Percentiles rank a stretch among this genome's conserved stretches.
These are phyloP conservation scores for Aphelenchoides avenae DNA, from an alignment of 1,140 invertebrate species.

Conservation along the genomic window DNA sequence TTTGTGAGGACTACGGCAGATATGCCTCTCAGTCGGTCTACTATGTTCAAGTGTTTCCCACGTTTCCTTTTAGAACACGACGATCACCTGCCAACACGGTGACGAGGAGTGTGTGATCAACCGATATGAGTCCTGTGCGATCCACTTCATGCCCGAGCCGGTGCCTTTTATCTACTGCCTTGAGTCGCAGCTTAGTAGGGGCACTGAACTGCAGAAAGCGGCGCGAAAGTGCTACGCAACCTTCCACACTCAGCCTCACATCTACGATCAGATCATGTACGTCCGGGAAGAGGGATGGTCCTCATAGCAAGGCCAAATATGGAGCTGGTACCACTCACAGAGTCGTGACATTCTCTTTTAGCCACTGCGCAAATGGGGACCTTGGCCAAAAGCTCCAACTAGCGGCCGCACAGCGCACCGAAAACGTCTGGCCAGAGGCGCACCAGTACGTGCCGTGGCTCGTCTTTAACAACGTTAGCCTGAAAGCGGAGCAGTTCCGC, in stretches of 20 bases:
- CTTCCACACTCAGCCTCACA: slow-evolving; percentile 15
- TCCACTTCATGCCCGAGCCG: slow-evolving; percentile 22
- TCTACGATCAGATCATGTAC: slow-evolving; percentile 24
- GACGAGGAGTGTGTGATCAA: slow-evolving; percentile 25
- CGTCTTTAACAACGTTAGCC: slow-evolving; percentile 20
- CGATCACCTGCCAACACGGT: slow-evolving; percentile 26
- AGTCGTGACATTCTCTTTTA: no score
- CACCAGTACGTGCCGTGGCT: slow-evolving; percentile 16
- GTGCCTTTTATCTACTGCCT: slow-evolving; percentile 27
- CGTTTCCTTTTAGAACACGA: slow-evolving; percentile 14
- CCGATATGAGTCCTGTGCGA: slow-evolving; percentile 26
- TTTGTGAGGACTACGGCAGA: no score
- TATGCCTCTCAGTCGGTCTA: no score
- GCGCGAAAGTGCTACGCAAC: slow-evolving; percentile 26
- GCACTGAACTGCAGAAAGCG: slow-evolving; percentile 20
- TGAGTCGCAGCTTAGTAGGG: slow-evolving; percentile 10
- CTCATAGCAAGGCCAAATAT: no score
- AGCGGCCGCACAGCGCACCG: no score
- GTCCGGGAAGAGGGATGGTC: no score
- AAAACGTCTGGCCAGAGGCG: no score
- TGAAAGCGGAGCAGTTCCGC: slow-evolving; percentile 12
- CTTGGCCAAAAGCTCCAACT: no score
- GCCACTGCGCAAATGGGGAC: no score
- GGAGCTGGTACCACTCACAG: no score
- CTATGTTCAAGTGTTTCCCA: no score